Evolutionary conservation across 2,113 vertebrate genomes (phyloP).

Genomic region (Pomatorhinus ruficollis): DNA sequence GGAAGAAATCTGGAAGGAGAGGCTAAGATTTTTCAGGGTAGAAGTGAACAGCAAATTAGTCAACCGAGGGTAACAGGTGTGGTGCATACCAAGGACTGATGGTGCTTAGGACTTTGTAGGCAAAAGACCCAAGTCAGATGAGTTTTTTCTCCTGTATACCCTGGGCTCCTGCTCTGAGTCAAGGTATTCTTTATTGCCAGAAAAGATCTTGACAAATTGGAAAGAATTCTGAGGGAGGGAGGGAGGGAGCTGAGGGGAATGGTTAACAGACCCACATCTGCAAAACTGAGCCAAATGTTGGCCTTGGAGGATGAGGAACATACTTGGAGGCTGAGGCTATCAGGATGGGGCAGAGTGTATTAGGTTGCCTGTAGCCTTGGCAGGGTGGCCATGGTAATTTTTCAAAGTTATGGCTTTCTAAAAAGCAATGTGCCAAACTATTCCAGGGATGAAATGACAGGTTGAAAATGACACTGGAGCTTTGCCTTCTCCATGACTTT

Average conservation of each 20-base stretch:
- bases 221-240: conserved; percentile 15
- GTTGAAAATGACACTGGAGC: neutral
- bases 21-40: neutral
- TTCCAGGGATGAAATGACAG: conserved; percentile 7
- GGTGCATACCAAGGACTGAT: rapidly evolving
- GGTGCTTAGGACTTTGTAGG: neutral
- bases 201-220: conserved; percentile 30
- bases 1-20: neutral
- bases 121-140: neutral
- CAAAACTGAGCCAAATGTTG: neutral
- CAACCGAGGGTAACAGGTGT: neutral
- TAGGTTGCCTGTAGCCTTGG: conserved; percentile 12
- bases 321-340: conserved; percentile 6
- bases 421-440: neutral
- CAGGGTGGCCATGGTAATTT: neutral
- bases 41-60: neutral
- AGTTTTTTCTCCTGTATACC: neutral
- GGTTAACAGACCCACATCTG: conserved; percentile 35
- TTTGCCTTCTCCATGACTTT: neutral
- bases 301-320: neutral
- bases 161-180: neutral
- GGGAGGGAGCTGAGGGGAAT: neutral
- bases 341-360: neutral
- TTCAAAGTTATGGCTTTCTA: neutral
- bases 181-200: conserved; percentile 11